phyloP scores from a whole-genome alignment of 2,797 vertebrate genomes.

The Molossus alvarezi region DNA sequence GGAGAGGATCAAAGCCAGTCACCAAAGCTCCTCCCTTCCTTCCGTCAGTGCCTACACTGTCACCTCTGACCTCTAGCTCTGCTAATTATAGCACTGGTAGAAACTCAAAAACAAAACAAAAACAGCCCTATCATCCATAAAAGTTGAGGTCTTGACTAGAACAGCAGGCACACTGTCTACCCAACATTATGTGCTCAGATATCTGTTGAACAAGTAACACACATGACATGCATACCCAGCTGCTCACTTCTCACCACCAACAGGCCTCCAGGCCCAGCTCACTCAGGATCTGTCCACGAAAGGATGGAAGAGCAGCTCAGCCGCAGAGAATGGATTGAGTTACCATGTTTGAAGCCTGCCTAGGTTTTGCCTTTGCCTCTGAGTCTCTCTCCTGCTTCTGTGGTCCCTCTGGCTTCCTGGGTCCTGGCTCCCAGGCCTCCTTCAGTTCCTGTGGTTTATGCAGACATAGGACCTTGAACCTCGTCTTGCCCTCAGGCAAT shows the following conservation, averaged over 20 bases:
- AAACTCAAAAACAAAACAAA: background rate
- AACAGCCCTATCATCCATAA: background rate
- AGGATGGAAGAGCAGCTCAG: background rate
- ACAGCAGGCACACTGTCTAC: background rate
- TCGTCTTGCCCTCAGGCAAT: background rate
- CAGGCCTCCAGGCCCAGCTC: background rate
- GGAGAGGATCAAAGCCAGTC: background rate
- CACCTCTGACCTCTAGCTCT: background rate
- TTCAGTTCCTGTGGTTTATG: background rate
- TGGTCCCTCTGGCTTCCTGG: background rate
- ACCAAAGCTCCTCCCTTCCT: background rate
- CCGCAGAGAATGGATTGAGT: background rate
- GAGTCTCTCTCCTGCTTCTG: background rate
- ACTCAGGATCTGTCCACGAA: background rate
- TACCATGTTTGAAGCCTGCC: background rate
- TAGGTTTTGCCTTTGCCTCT: background rate
- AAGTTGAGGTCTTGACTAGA: background rate
- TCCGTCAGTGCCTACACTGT: background rate
- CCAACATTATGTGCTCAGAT: background rate
- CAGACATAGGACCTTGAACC: background rate
- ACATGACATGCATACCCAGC: background rate
- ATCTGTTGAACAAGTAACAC: background rate
- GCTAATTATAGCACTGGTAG: background rate
- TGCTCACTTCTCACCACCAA: background rate
- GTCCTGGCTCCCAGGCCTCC: background rate